Evolutionary conservation across 2,113 vertebrate genomes (phyloP), one percentile per base, ranked within the genome.

Genomic region (Orthonyx spaldingii): DNA sequence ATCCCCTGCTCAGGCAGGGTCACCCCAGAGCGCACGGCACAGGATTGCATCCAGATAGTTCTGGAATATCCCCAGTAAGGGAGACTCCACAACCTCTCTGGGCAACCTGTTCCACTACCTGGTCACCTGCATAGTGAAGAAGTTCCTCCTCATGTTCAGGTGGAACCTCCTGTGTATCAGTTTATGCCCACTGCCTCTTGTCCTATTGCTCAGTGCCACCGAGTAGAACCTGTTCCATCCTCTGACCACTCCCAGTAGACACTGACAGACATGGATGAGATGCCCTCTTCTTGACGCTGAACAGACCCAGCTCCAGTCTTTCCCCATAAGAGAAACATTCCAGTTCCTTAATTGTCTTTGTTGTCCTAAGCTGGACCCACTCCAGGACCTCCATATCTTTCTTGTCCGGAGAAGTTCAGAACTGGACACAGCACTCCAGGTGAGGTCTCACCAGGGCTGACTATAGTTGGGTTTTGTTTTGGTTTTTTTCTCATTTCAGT

Each of bases 191-290:
- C 6, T 44, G 14, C 2, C 52, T 44, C 59, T 16, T 21, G 52
- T 3, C 16, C 52, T 20, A 0, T 3, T 39, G 16, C 52, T 33
- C 7, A 1, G 49, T 13, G 44, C 10, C 27, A 6, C 7, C 0
- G 0, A 74, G 27, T 60, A 65, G 33, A 59, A 28, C 44, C 52
- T 16, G 13, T 23, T 59, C 19, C 68, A 7, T 23, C 3, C 28
- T 44, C 32, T 37, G 59, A 15, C 12, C 10, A 8, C 33, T 59
- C 16, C 28, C 37, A n/a, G 69, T 27, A 39, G 44, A 4, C 33
- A 37, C 44, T 20, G 44, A 35, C 27, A 50, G 26, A 42, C 27
- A 33, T 0, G 6, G 44, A 59, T n/a, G 22, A 16, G 10, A 11
- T 30, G 3, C 13, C 33, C 37, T 52, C 37, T 52, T 59, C 37